Conservation (phyloP, 2,888 invertebrate species). For the Panzeria rudis region DNA sequence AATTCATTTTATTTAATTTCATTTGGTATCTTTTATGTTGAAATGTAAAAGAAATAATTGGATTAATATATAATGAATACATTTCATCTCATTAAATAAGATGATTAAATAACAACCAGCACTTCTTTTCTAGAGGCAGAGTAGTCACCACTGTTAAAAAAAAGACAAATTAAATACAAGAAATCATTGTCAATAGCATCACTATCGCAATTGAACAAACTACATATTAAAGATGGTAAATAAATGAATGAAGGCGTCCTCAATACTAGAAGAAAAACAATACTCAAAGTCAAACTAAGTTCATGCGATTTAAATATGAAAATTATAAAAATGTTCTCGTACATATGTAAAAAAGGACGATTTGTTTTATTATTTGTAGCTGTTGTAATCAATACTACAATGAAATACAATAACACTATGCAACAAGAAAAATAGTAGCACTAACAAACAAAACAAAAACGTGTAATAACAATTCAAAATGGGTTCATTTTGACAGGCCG, state of each 20-base stretch:
- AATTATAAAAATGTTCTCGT: background rate
- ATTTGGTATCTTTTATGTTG: constrained; percentile 24
- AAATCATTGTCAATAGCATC: background rate
- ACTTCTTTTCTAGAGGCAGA: background rate
- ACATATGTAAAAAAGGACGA: background rate
- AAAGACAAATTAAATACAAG: background rate
- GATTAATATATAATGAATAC: constrained; percentile 55
- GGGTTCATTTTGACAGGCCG: too few species aligned
- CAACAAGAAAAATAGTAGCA: too few species aligned
- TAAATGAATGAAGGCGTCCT: too few species aligned
- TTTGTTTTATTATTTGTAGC: background rate
- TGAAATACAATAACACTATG: background rate
- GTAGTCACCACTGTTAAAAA: background rate
- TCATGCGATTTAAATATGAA: background rate
- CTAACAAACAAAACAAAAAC: too few species aligned
- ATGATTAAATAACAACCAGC: constrained; percentile 39
- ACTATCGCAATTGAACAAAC: background rate
- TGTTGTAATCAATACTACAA: background rate
- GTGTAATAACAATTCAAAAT: too few species aligned
- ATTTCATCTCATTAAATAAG: constrained; percentile 49
- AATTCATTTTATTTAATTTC: constrained; percentile 32
- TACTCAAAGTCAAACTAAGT: background rate
- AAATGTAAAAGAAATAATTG: constrained; percentile 40
- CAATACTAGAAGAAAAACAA: background rate
- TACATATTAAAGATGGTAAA: background rate